Conservation (phyloP, 2,888 invertebrate species). For the Cosmia trapezina region DNA sequence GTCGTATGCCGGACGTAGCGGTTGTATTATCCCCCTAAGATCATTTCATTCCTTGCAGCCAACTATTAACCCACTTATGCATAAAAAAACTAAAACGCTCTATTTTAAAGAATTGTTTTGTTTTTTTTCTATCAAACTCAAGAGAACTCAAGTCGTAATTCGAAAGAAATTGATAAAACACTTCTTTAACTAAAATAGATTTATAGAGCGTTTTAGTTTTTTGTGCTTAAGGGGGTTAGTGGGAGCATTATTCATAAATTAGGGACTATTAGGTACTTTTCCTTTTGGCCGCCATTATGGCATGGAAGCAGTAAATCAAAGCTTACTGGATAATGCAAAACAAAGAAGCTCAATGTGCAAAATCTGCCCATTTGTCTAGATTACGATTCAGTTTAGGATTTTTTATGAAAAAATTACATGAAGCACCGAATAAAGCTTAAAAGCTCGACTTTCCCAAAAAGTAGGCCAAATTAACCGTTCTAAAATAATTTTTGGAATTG, state of each 20-base stretch:
- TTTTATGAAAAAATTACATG: neutral
- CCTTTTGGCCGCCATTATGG: slow-evolving; percentile 5
- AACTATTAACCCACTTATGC: neutral
- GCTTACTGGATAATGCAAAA: slow-evolving; percentile 5
- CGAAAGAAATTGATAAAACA: no score
- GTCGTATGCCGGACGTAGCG: slow-evolving; percentile 36
- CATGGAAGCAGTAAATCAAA: slow-evolving; percentile 12
- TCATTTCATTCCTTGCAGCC: slow-evolving; percentile 17
- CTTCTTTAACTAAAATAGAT: no score
- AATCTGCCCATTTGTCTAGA: slow-evolving; percentile 14
- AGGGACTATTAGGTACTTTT: slow-evolving; percentile 9
- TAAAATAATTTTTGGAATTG: neutral
- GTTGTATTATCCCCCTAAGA: slow-evolving; percentile 48
- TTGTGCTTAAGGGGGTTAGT: no score
- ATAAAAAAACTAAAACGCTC: no score
- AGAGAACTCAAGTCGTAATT: no score
- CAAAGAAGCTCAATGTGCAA: neutral
- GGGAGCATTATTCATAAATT: slow-evolving; percentile 32
- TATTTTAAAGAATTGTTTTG: no score
- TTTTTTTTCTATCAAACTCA: no score
- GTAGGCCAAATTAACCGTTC: no score
- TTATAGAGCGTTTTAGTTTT: no score
- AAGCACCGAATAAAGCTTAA: slow-evolving; percentile 3
- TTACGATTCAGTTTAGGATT: neutral
- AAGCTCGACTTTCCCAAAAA: neutral